These are phyloP conservation scores for Vidua chalybeata DNA, from an alignment of 2,113 vertebrate species.

Conservation along the genomic window DNA sequence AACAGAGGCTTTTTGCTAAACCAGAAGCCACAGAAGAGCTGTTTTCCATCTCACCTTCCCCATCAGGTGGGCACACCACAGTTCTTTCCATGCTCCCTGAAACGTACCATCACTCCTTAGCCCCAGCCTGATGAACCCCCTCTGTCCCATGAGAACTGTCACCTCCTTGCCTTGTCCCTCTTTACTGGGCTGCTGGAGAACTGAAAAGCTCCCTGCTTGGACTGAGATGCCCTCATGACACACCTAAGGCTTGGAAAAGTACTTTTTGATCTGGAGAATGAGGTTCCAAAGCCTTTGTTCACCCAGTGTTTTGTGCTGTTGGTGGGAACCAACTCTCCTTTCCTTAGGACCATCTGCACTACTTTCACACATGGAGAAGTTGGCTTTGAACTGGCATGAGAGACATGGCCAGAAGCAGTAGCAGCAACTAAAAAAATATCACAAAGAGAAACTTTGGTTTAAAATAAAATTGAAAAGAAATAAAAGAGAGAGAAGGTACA, in stretches of 20 bases:
- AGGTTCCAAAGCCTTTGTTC: constrained; percentile 1
- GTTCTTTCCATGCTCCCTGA: background rate
- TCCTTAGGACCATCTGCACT: background rate
- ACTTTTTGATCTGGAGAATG: background rate
- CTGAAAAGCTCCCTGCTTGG: background rate
- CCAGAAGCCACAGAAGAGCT: background rate
- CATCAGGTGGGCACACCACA: background rate
- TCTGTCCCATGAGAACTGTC: background rate
- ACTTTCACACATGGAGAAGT: background rate
- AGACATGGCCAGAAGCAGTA: constrained; percentile 60
- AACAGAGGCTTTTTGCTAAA: background rate
- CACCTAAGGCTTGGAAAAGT: constrained; percentile 18
- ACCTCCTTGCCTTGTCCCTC: background rate
- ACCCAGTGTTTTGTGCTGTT: background rate
- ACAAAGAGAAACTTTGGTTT: constrained; percentile 73
- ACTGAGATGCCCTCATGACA: background rate
- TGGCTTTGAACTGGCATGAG: background rate
- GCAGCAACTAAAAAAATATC: constrained; percentile 62
- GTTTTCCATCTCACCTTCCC: background rate
- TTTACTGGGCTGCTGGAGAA: background rate
- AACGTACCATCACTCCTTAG: background rate
- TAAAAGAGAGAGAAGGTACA: constrained; percentile 62
- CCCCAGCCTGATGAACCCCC: background rate
- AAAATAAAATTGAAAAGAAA: constrained; percentile 49
- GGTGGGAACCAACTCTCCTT: constrained; percentile 21